Evolutionary conservation across 2,797 vertebrate genomes (phyloP).

Genomic region (Phrynocephalus vlangalii): DNA sequence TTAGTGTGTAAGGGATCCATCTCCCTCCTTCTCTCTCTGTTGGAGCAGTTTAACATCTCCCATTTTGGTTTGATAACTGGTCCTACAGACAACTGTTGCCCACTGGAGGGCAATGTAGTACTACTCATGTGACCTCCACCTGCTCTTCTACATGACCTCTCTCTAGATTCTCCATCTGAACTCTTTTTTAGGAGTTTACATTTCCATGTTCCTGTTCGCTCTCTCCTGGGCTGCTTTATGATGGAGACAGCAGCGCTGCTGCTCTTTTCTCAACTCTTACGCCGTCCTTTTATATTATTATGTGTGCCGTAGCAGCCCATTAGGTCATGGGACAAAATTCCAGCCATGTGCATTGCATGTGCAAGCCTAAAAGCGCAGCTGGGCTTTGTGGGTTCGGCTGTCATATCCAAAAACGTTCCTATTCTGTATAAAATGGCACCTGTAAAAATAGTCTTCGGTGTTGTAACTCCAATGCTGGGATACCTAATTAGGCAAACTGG

Average conservation of each 20-base stretch:
- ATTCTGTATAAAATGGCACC: conserved; percentile 87
- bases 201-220: conserved; percentile 60
- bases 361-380: conserved; percentile 76
- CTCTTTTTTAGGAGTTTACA: conserved; percentile 49
- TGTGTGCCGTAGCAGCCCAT: conserved; percentile 75
- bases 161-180: conserved; percentile 29
- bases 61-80: not conserved
- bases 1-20: conserved; percentile 15
- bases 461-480: conserved; percentile 86
- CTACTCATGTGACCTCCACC: conserved; percentile 47
- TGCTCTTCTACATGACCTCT: conserved; percentile 31
- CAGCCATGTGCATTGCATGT: conserved; percentile 80
- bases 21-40: not conserved
- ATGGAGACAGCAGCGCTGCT: conserved; percentile 48
- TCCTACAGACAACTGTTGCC: conserved; percentile 44
- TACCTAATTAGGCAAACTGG: conserved; percentile 82
- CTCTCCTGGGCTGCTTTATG: conserved; percentile 62
- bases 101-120: conserved; percentile 81
- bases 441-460: conserved; percentile 87
- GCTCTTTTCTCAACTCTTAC: conserved; percentile 68
- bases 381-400: conserved; percentile 78
- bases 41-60: not conserved
- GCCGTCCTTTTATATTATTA: conserved; percentile 75
- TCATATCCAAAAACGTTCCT: conserved; percentile 84
- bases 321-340: conserved; percentile 77